These are phyloP conservation scores for Todiramphus saurophagus DNA, from an alignment of 2,113 vertebrate genomes.

Conservation along the genomic window DNA sequence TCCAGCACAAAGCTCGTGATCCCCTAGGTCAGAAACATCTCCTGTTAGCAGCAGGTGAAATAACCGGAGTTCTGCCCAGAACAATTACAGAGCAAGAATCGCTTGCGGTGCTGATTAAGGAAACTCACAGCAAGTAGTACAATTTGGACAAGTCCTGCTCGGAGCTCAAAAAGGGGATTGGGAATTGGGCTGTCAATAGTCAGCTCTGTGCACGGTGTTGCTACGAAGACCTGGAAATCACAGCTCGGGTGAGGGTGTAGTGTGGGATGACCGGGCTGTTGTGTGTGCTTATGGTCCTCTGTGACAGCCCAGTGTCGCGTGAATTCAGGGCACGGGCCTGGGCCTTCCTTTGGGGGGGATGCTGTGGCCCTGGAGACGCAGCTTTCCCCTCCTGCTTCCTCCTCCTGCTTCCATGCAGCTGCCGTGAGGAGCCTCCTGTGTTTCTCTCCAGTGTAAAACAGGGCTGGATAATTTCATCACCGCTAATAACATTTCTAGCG, in stretches of 20 bases:
- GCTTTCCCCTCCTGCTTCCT: not conserved
- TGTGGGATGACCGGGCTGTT: accelerated
- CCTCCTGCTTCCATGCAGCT: not conserved
- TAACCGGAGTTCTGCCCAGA: not conserved
- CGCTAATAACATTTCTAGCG: slow-evolving; percentile 38
- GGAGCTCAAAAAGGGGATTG: not conserved
- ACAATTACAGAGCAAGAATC: not conserved
- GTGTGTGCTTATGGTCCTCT: not conserved
- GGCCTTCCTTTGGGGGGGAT: not conserved
- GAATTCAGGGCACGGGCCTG: not conserved
- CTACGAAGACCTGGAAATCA: not conserved
- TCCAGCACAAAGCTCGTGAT: not conserved
- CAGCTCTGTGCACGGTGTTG: accelerated
- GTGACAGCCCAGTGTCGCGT: no score
- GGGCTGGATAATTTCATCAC: slow-evolving; percentile 58
- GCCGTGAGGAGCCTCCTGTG: not conserved
- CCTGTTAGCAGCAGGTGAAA: not conserved
- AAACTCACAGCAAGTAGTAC: not conserved
- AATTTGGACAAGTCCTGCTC: not conserved
- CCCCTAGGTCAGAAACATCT: not conserved
- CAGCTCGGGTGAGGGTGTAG: not conserved
- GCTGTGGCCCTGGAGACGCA: not conserved
- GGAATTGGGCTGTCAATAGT: accelerated
- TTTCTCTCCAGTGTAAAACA: not conserved
- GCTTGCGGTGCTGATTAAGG: not conserved